phyloP scores from a whole-genome alignment of 2,113 vertebrate genomes.

The Delphinapterus leucas region DNA sequence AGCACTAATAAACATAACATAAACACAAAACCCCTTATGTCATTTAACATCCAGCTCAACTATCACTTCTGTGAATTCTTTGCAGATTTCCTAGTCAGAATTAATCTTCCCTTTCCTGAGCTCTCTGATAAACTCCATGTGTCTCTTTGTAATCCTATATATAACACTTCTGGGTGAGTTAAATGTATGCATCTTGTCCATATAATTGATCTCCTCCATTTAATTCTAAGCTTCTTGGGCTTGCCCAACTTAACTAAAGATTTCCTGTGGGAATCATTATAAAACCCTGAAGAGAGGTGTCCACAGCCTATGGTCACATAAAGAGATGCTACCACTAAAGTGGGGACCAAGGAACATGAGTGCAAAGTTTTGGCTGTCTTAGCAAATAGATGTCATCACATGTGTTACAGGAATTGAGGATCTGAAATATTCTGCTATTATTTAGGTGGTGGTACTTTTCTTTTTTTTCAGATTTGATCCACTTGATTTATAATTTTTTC shows the following conservation, averaged over 20 bases:
- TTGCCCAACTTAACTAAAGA: not conserved
- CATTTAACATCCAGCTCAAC: not conserved
- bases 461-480: too few species aligned
- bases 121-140: not conserved
- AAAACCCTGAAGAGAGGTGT: not conserved
- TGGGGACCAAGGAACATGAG: not conserved
- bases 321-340: not conserved
- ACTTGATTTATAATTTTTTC: too few species aligned
- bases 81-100: not conserved
- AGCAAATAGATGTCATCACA: not conserved
- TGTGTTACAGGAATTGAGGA: not conserved
- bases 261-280: not conserved
- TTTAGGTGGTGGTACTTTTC: not conserved
- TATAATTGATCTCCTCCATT: not conserved
- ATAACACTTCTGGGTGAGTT: not conserved
- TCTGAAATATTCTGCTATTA: not conserved
- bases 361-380: not conserved
- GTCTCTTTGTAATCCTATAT: not conserved
- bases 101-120: not conserved
- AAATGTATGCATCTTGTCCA: not conserved
- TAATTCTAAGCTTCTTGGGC: not conserved
- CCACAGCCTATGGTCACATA: rapidly evolving
- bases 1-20: not conserved
- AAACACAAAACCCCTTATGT: not conserved
- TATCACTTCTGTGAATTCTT: not conserved